phyloP scores from a whole-genome alignment of 2,797 vertebrate genomes.

The Melanotaenia boesemani region DNA sequence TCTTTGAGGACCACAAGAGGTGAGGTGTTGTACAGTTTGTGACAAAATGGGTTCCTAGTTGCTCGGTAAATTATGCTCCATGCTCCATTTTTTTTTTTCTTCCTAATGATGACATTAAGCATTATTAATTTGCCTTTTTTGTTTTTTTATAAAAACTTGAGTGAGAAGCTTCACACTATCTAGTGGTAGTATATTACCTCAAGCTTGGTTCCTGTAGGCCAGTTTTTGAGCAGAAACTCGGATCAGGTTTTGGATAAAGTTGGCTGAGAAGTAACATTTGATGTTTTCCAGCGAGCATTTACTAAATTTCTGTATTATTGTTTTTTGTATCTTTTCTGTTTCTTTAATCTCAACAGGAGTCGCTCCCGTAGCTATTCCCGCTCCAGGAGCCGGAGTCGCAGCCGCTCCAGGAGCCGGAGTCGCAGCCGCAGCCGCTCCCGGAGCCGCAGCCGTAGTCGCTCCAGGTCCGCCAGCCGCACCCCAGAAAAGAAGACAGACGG shows the following conservation, averaged over 20 bases:
- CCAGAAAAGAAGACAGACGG: constrained; percentile 87
- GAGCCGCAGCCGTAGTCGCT: constrained; percentile 73
- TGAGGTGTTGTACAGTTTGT: constrained; percentile 37
- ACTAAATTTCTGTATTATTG: background rate
- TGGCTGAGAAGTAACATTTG: background rate
- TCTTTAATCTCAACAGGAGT: constrained; percentile 82
- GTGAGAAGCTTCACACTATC: background rate
- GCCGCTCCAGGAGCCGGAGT: constrained; percentile 83
- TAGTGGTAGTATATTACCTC: no score
- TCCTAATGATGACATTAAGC: no score
- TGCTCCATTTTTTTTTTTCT: no score
- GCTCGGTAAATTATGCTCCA: no score
- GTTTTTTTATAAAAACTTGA: background rate
- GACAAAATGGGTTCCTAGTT: background rate
- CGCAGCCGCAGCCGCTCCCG: constrained; percentile 73
- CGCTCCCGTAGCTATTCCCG: constrained; percentile 88
- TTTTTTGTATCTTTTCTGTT: background rate
- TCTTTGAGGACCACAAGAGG: constrained; percentile 92
- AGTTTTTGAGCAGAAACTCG: background rate
- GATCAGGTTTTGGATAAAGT: background rate
- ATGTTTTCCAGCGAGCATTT: background rate
- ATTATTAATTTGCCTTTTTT: no score
- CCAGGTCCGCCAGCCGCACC: constrained; percentile 87
- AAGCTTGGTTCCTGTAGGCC: no score
- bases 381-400: constrained; percentile 80